Evolutionary conservation across 2,888 invertebrate genomes (phyloP).

Genomic region (Idaea biselata): DNA sequence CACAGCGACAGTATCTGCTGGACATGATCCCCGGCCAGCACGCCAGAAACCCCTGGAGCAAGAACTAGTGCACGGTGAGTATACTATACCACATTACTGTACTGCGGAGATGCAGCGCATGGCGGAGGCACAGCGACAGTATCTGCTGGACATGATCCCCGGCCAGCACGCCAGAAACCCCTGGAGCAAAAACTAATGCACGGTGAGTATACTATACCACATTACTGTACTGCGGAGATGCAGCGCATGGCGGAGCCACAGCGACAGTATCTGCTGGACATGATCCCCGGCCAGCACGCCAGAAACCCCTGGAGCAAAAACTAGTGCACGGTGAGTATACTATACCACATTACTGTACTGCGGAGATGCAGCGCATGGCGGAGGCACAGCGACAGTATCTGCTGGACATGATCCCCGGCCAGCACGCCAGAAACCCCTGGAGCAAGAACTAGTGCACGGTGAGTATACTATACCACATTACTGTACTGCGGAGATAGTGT

Average conservation of each 20-base stretch:
- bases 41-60: constrained; percentile 69
- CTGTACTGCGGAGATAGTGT: no score
- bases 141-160: constrained; percentile 97
- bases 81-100: no score
- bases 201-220: neutral
- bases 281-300: constrained; percentile 87
- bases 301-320: constrained; percentile 75
- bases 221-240: no score
- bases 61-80: constrained; percentile 45
- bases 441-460: constrained; percentile 55
- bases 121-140: constrained; percentile 95
- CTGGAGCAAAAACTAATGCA: constrained; percentile 65
- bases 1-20: constrained; percentile 96
- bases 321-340: constrained; percentile 24
- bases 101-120: constrained; percentile 93
- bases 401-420: constrained; percentile 94
- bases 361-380: constrained; percentile 91
- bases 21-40: constrained; percentile 93
- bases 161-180: constrained; percentile 69
- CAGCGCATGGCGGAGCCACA: constrained; percentile 94
- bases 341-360: no score
- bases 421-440: constrained; percentile 70
- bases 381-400: constrained; percentile 97
- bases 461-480: no score
- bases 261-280: constrained; percentile 96